Percentiles rank a stretch among this genome's conserved stretches.
Conservation (phyloP, 2,797 vertebrate genomes). For the Sebastes hubbsi region DNA sequence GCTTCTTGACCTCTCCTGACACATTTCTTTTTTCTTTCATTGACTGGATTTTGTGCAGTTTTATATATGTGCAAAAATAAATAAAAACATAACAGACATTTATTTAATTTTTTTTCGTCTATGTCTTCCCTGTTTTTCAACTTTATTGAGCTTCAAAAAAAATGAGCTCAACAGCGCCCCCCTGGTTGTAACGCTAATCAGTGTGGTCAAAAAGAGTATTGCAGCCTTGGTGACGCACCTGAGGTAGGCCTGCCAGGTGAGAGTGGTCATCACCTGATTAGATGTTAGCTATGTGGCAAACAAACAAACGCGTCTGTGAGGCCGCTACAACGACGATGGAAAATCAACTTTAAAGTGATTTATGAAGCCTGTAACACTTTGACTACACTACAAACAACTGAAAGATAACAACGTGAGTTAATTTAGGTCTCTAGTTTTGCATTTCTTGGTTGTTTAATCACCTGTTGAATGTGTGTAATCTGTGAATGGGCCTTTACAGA, state of each 20-base stretch:
- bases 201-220: background rate
- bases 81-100: background rate
- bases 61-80: too few relatives aligned
- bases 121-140: too few relatives aligned
- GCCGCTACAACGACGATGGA: background rate
- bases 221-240: background rate
- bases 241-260: background rate
- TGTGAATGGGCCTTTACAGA: background rate
- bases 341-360: background rate
- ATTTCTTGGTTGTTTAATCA: too few relatives aligned
- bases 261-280: background rate
- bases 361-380: background rate
- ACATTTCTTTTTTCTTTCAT: too few relatives aligned
- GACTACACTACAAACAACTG: background rate
- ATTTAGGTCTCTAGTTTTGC: background rate
- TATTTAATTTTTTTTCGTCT: background rate
- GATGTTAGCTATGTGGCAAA: too few relatives aligned
- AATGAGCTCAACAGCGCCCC: background rate
- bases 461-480: background rate
- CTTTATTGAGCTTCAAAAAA: too few relatives aligned
- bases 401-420: background rate
- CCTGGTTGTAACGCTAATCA: fast-evolving
- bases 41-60: too few relatives aligned
- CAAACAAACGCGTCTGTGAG: background rate
- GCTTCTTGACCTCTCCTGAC: too few relatives aligned